phyloP scores from a whole-genome alignment of 2,888 invertebrate genomes.

The Crepidodera aurea region DNA sequence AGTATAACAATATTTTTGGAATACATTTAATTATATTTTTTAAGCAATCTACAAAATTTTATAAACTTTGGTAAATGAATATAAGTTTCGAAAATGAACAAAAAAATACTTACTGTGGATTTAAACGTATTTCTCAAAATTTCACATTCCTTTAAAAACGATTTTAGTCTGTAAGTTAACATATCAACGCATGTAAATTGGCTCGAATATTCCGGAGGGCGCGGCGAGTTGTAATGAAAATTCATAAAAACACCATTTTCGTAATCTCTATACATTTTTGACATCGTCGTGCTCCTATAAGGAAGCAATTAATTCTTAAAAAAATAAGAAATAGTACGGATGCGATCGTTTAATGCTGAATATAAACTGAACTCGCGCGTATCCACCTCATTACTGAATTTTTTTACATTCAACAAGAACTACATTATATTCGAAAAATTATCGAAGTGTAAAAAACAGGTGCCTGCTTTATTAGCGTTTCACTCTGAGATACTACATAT shows the following conservation, averaged over 20 bases:
- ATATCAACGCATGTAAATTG: slow-evolving; percentile 52
- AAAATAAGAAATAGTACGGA: not conserved
- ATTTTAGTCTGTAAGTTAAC: slow-evolving; percentile 55
- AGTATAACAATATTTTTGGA: too few species aligned
- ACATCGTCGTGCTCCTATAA: slow-evolving; percentile 18
- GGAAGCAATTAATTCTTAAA: not conserved
- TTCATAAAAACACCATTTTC: slow-evolving; percentile 37
- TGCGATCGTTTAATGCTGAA: slow-evolving; percentile 21
- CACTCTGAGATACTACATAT: slow-evolving; percentile 6
- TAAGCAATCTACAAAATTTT: too few species aligned
- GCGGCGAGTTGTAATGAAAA: slow-evolving; percentile 49
- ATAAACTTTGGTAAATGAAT: too few species aligned
- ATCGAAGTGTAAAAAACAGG: slow-evolving; percentile 47
- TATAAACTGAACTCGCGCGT: slow-evolving; percentile 34
- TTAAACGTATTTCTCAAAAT: slow-evolving; percentile 47
- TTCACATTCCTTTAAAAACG: slow-evolving; percentile 49
- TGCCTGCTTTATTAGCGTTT: slow-evolving; percentile 34
- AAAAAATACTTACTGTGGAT: slow-evolving; percentile 50
- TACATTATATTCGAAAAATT: slow-evolving; percentile 28
- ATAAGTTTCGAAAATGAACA: too few species aligned
- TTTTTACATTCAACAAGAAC: slow-evolving; percentile 14
- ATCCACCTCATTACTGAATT: slow-evolving; percentile 34
- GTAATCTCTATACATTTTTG: slow-evolving; percentile 43
- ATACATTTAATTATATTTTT: too few species aligned
- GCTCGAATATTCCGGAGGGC: slow-evolving; percentile 54